Percentiles rank a stretch among this genome's conserved stretches.
phyloP scores from a whole-genome alignment of 1,140 invertebrate genomes.

The Ceratoteleas bidentatus region DNA sequence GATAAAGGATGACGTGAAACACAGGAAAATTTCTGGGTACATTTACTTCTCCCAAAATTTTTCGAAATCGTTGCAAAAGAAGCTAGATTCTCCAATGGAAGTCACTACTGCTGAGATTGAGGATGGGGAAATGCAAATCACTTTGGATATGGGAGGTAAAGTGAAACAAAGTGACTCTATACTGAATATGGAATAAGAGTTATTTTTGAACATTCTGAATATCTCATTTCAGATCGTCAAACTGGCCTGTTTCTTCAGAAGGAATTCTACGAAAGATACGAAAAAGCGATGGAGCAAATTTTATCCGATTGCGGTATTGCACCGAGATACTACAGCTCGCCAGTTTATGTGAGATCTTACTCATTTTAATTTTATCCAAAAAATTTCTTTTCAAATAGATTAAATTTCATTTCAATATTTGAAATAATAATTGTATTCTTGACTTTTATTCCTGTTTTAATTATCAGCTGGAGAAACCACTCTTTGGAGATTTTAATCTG shows the following conservation, averaged over 20 bases:
- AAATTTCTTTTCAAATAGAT: constrained; percentile 64
- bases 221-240: too few species aligned
- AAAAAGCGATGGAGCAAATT: constrained; percentile 80
- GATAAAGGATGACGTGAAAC: constrained; percentile 84
- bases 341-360: constrained; percentile 78
- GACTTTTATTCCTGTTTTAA: too few species aligned
- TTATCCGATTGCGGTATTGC: constrained; percentile 84
- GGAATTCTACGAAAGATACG: too few species aligned
- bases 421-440: too few species aligned
- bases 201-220: too few species aligned
- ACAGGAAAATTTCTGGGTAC: constrained; percentile 86
- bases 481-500: constrained; percentile 86
- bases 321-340: constrained; percentile 82
- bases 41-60: constrained; percentile 89
- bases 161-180: too few species aligned
- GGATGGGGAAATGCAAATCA: constrained; percentile 84
- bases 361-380: constrained; percentile 1
- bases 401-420: too few species aligned
- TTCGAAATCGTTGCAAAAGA: constrained; percentile 83
- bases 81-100: constrained; percentile 79
- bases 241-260: too few species aligned
- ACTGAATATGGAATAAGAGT: too few species aligned
- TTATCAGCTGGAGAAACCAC: constrained; percentile 85
- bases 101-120: constrained; percentile 80
- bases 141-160: constrained; percentile 87